Evolutionary conservation across 37 sponge, comb jelly and placozoan species (phyloP).

Genomic region (Mnemiopsis leidyi): DNA sequence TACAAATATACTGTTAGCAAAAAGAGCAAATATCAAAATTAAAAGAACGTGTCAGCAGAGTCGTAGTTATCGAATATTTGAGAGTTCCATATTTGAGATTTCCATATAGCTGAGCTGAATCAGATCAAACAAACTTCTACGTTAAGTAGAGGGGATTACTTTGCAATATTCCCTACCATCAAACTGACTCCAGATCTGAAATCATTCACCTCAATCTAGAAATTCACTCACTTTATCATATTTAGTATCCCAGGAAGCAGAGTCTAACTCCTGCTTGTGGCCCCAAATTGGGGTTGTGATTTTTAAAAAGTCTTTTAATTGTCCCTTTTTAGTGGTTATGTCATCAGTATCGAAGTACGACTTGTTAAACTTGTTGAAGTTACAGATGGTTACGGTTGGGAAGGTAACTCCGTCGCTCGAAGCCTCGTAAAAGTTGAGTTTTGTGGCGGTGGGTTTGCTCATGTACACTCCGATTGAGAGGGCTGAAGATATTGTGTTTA

Average conservation of each 20-base stretch:
- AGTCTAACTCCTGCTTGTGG: constrained; percentile 7
- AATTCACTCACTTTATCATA: background rate
- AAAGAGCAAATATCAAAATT: too few species aligned
- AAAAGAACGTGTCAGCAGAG: too few species aligned
- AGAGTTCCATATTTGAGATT: too few species aligned
- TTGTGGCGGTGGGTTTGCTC: constrained; percentile 39
- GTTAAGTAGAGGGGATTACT: too few species aligned
- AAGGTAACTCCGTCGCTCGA: constrained; percentile 28
- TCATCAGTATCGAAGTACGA: constrained; percentile 1
- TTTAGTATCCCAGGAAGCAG: background rate
- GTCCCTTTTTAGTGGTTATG: background rate
- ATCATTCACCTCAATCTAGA: too few species aligned
- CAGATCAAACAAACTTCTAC: too few species aligned
- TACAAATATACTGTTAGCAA: too few species aligned
- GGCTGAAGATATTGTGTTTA: constrained; percentile 1
- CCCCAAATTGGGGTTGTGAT: constrained; percentile 14
- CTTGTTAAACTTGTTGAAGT: constrained; percentile 59
- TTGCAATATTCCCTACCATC: too few species aligned
- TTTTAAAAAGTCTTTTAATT: background rate
- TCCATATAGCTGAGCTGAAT: too few species aligned
- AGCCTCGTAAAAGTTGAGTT: constrained; percentile 63
- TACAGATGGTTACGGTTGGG: constrained; percentile 63
- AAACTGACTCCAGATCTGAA: too few species aligned
- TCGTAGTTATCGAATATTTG: too few species aligned
- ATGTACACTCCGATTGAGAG: constrained; percentile 13